Conservation (phyloP, 2,888 invertebrate genomes). For the Rotaria sp. region DNA sequence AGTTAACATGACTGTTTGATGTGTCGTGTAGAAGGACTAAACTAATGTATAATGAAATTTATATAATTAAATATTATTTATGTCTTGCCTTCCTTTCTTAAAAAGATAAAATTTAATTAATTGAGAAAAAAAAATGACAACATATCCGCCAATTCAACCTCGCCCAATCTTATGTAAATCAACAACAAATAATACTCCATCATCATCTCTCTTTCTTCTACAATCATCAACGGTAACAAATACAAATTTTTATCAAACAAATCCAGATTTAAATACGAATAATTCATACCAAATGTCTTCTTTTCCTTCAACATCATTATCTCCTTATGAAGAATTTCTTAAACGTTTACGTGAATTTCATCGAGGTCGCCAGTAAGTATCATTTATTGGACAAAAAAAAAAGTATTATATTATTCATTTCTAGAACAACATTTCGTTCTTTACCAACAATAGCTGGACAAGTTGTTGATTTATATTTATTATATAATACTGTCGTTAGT, state of each 20-base stretch:
- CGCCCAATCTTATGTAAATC: neutral
- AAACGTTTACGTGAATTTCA: conserved; percentile 38
- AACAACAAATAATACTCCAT: neutral
- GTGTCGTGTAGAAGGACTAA: neutral
- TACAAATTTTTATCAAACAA: neutral
- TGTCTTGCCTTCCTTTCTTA: neutral
- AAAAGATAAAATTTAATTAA: neutral
- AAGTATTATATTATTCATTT: neutral
- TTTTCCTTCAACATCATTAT: neutral
- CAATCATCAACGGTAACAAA: neutral
- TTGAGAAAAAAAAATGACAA: neutral
- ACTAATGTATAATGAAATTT: neutral
- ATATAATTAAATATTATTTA: neutral
- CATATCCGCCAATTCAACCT: neutral
- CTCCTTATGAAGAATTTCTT: conserved; percentile 32
- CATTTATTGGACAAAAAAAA: neutral
- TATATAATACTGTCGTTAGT: conserved; percentile 29
- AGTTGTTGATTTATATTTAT: conserved; percentile 30
- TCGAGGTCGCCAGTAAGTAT: conserved; percentile 26
- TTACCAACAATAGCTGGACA: conserved; percentile 38
- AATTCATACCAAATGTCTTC: neutral
- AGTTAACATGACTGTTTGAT: too few relatives aligned
- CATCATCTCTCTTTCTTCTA: neutral
- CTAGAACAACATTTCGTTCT: conserved; percentile 22
- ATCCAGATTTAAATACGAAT: neutral